Base-by-base conservation (phyloP, 2,113 vertebrate genomes). In the Mohoua ochrocephala region DNA sequence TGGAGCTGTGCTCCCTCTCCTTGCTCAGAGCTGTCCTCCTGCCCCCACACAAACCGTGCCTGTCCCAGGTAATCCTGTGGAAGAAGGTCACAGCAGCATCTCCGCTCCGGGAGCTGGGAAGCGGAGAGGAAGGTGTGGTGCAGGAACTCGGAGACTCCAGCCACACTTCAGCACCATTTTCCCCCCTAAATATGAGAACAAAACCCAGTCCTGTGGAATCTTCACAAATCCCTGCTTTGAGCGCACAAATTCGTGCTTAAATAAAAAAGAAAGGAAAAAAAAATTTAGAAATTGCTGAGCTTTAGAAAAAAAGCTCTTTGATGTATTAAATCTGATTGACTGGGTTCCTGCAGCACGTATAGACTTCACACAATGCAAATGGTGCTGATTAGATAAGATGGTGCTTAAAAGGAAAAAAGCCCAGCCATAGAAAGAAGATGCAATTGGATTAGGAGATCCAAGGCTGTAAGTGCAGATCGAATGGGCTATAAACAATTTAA, bases 401-500 rank as follows among this genome's bases (percentile, higher is more conserved):
- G 63, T 90, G 64, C 88, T 96, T 94, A 90, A 94, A 76, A 60
- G 33, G 57, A 20, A 56, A 78, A 67, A 57, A 12, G 54, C 33
- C 74, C n/a, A 42, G 22, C 87, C 84, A 6, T 42, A 59, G 82
- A 63, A 80, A 37, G 85, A 67, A 86, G 92, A 95, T 87, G 71
- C 79, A 50, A 90, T 74, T 95, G 1, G 75, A 95, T 96, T 80
- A 96, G 79, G 56, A 67, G 89, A 85, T 61, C 67, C 82, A 74
- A 80, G 87, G 82, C 87, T 96, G 50, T 57, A 93, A 82, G 82
- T 67, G 70, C 50, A 77, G 85, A 93, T 86, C 2, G 79, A 97
- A 94, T 39, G 54, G 79, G 42, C 87, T 88, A 81, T 93, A 93
- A 95, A 81, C 95, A 67, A 80, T 88, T 94, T 95, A 95, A 80